Evolutionary conservation across 2,113 vertebrate species (phyloP), one percentile per base, ranked within the genome.

Genomic region (Aythya baeri): DNA sequence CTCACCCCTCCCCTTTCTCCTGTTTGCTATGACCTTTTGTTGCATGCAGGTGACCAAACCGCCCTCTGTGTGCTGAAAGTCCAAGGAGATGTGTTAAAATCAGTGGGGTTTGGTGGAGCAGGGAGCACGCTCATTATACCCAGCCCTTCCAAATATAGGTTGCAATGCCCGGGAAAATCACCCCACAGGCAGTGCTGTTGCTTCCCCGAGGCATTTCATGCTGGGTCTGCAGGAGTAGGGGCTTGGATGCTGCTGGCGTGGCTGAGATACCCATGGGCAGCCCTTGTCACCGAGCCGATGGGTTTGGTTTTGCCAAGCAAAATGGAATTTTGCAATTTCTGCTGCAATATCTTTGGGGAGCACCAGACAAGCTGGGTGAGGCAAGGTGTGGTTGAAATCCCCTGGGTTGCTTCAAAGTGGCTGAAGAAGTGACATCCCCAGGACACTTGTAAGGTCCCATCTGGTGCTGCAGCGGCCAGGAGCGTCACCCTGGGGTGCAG

Each of bases 271-370:
- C 52, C 1, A 0, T 3, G 27, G 44, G 38, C 31, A 81, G 18
- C 71, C 50, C 38, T 73, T 1, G 1, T 29, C 36, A 41, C 36
- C 7, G 25, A 67, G 65, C 29, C 36, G n/a, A 44, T 17, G 32
- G 55, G 34, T 46, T 86, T 58, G 49, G 22, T 70, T 63, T 57
- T 26, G 13, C 22, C 57, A 38, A 75, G 43, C n/a, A 89, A 63
- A 49, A 50, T 1, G 4, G 10, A 2, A 22, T 49, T 49, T 49
- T 22, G 46, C 50, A 68, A 26, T 21, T 36, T 16, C 21, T 36
- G 29, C 13, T 29, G 13, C 32, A 50, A 17, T 0, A 0, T 7
- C 46, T 78, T 62, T 52, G 0, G 1, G 34, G 12, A 63, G 20
- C 46, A 49, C 46, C 46, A 49, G 46, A 49, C 5, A 10, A 21